Evolutionary conservation across 1,140 invertebrate species (phyloP).

Genomic region (Cydia strobilella): DNA sequence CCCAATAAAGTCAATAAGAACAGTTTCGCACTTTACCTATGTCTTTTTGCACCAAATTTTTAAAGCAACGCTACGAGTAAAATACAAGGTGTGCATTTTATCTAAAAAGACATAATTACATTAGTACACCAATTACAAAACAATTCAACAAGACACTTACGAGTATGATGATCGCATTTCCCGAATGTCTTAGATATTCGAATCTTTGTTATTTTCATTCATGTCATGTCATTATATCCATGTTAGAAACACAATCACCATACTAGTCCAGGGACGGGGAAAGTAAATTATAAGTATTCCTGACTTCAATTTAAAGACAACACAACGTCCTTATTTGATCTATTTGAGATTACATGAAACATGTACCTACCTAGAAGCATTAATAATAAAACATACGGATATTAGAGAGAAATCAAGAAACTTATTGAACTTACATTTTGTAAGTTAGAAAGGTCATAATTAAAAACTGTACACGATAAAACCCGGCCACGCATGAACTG

Average conservation of each 20-base stretch:
- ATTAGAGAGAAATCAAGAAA: neutral
- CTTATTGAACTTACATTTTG: neutral
- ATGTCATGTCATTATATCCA: too few species aligned
- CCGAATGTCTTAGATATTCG: neutral
- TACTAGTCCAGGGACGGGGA: neutral
- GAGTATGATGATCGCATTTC: neutral
- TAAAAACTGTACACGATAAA: too few species aligned
- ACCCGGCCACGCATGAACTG: too few species aligned
- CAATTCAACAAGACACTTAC: neutral
- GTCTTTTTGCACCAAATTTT: neutral
- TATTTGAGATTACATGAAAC: neutral
- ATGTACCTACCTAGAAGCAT: neutral
- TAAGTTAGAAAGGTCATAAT: neutral
- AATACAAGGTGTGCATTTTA: conserved; percentile 4
- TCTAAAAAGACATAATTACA: neutral
- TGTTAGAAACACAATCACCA: too few species aligned
- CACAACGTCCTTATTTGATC: neutral
- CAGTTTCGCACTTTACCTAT: neutral
- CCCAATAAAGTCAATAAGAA: neutral
- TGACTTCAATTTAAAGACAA: neutral
- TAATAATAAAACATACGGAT: neutral
- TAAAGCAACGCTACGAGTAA: neutral
- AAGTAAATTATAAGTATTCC: neutral
- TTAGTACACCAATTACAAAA: neutral
- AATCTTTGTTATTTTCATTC: neutral